Base-by-base conservation (phyloP, 2,797 vertebrate species). In the Danio choprae region DNA sequence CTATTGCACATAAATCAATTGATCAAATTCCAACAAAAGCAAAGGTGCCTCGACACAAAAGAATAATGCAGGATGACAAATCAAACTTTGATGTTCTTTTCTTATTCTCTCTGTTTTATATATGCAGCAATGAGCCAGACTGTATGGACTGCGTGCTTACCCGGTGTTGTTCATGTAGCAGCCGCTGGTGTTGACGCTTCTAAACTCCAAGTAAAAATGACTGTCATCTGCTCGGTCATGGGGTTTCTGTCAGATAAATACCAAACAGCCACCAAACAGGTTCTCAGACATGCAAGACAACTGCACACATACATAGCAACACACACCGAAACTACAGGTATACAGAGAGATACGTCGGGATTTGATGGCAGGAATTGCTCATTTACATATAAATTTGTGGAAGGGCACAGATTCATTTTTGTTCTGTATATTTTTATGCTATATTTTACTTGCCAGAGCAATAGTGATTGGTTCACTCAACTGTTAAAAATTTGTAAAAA, bases 251-350 rank as follows among this genome's bases (percentile, higher is more conserved):
- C 75, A 76, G 65, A 75, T 84, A 48, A 46, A 84, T 81, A 62
- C 50, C 48, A 13, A 13, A 10, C 64, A 84, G 83, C 88, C 79
- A 74, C 90, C 79, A 84, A 94, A 94, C 94, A 86, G 92, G 94
- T 95, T 92, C 7, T 85, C 88, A 4, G 74, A 89, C 79, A 80
- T 7, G 88, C 88, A 87, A 86, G 87, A 89, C 68, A 50, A 76
- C 72, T 75, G 64, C 58, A 78, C 78, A 64, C 48, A 46, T 5
- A 64, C 22, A 81, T 53, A 74, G 29, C 51, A 64, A 58, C 50
- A 72, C 22, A 29, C 70, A 79, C 78, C 64, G 85, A 86, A 84
- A 86, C 85, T 79, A 55, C 41, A 48, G 55, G 68, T 7, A 41
- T 7, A 41, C 44, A 48, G 46, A 51, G 18, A 74, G 9, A 29